Conservation (phyloP, 2,888 invertebrate species). For the Melitaea athalia region DNA sequence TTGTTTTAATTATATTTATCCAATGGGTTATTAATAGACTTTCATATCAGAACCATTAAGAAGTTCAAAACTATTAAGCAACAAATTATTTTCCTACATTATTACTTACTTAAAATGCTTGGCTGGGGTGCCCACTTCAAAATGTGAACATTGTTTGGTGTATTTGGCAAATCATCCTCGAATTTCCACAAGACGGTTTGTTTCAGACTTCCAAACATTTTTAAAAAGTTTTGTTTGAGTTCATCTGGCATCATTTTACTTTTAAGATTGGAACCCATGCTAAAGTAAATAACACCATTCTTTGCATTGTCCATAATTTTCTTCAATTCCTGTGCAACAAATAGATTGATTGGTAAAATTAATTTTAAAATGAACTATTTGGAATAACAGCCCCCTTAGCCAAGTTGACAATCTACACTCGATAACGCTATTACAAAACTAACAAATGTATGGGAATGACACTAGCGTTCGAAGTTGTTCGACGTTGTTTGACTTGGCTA, state of each 20-base stretch:
- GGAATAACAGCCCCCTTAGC: too few species aligned
- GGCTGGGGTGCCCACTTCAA: slow-evolving; percentile 68
- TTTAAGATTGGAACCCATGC: slow-evolving; percentile 67
- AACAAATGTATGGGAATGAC: too few species aligned
- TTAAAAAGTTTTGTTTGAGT: slow-evolving; percentile 51
- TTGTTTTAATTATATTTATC: too few species aligned
- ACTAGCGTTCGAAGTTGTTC: too few species aligned
- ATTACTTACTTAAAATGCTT: slow-evolving; percentile 48
- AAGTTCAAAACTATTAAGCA: too few species aligned
- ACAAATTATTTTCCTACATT: background rate
- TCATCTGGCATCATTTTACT: slow-evolving; percentile 58
- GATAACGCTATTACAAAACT: too few species aligned
- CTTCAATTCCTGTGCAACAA: slow-evolving; percentile 53
- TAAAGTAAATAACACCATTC: slow-evolving; percentile 71
- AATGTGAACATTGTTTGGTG: slow-evolving; percentile 67
- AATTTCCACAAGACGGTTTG: slow-evolving; percentile 76
- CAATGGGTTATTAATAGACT: too few species aligned
- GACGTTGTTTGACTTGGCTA: too few species aligned
- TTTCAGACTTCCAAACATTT: slow-evolving; percentile 60
- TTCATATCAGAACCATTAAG: too few species aligned
- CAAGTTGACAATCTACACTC: too few species aligned
- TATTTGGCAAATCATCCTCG: slow-evolving; percentile 54
- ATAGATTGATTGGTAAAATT: background rate
- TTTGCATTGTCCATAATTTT: slow-evolving; percentile 59
- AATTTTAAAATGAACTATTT: too few species aligned